A percentile compares a stretch with the other conserved stretches of the same genome.
Evolutionary conservation across 2,113 vertebrate genomes (phyloP).

Genomic region (Sialia sialis): DNA sequence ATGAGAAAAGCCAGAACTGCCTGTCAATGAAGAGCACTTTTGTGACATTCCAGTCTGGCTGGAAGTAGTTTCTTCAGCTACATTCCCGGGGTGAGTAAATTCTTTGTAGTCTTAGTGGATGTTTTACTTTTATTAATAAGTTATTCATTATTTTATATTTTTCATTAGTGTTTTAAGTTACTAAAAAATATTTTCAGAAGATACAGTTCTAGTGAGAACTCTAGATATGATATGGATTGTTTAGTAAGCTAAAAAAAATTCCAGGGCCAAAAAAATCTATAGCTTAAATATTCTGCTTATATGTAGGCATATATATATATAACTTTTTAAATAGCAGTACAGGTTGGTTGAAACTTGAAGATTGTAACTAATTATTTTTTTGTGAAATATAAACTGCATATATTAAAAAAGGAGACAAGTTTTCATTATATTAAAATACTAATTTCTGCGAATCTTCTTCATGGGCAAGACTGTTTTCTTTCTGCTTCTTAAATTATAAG

Average conservation of each 20-base stretch:
- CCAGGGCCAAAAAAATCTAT: background rate
- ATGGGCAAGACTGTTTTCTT: background rate
- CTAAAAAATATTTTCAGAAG: background rate
- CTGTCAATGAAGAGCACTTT: background rate
- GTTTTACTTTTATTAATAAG: background rate
- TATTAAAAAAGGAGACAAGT: background rate
- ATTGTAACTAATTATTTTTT: background rate
- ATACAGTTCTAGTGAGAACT: accelerated
- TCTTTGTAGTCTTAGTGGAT: background rate
- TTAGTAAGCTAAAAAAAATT: background rate
- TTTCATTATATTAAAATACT: background rate
- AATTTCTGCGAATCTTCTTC: background rate
- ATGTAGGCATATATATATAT: background rate
- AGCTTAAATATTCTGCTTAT: background rate
- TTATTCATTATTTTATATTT: background rate
- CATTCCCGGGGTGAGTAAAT: background rate
- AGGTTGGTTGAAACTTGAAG: background rate
- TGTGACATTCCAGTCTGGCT: background rate
- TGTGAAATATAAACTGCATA: background rate
- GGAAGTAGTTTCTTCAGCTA: background rate
- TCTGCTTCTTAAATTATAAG: background rate
- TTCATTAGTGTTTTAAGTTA: background rate
- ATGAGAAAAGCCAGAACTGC: background rate
- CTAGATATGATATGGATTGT: background rate
- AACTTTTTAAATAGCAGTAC: background rate